Conservation (phyloP, 2,113 vertebrate species). For the Onychorhynchus coronatus region DNA sequence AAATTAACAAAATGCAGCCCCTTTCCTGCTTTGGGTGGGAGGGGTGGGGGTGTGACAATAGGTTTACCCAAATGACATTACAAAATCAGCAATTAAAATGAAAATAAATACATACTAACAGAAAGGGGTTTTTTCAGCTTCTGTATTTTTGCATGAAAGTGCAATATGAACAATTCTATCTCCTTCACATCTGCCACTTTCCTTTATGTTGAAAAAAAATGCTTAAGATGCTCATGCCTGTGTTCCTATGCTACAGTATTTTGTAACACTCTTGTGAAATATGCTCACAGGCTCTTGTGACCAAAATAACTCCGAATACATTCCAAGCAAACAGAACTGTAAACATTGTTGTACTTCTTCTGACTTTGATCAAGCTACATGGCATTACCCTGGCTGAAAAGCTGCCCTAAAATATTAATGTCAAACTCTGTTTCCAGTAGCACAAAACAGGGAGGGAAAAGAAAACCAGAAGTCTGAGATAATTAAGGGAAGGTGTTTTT, state of each 20-base stretch:
- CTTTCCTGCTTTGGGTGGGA: not conserved
- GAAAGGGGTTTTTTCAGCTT: not conserved
- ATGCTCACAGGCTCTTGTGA: not conserved
- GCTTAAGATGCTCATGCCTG: not conserved
- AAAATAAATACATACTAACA: not conserved
- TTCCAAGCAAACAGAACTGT: not conserved
- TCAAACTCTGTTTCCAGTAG: not conserved
- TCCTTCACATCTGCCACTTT: not conserved
- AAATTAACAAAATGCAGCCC: not conserved
- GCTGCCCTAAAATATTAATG: not conserved
- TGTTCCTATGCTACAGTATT: not conserved
- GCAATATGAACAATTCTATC: not conserved
- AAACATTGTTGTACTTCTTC: not conserved
- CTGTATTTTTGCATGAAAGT: not conserved
- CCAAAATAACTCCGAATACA: slow-evolving; percentile 5
- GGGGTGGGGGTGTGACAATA: not conserved
- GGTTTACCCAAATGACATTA: not conserved
- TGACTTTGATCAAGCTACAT: not conserved
- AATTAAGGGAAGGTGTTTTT: not conserved
- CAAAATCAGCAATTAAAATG: not conserved
- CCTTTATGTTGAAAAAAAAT: not conserved
- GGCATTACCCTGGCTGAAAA: not conserved
- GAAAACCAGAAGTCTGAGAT: not conserved
- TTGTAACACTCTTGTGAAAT: not conserved
- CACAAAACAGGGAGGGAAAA: fast-evolving